Evolutionary conservation across 2,113 vertebrate genomes (phyloP).

Genomic region (Tretioscincus oriximinensis): DNA sequence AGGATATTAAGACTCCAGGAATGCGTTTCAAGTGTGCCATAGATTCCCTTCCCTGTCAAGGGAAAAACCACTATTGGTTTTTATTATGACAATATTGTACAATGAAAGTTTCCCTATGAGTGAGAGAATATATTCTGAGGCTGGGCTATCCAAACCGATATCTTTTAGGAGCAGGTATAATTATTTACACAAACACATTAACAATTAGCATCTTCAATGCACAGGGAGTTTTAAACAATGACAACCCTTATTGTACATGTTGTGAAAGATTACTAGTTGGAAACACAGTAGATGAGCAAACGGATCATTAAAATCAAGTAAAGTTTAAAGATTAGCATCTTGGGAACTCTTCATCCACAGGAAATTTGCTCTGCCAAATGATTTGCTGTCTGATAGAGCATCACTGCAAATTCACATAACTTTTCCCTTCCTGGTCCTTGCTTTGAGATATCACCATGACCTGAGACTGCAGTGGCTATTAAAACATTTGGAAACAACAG

Average conservation of each 20-base stretch:
- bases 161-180: background rate
- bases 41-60: background rate
- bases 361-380: background rate
- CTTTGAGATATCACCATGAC: background rate
- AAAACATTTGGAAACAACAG: background rate
- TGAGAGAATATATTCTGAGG: background rate
- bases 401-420: too few species aligned
- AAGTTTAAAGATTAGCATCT: background rate
- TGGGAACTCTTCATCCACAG: background rate
- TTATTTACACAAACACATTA: background rate
- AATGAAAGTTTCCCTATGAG: background rate
- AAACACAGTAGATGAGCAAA: background rate
- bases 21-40: background rate
- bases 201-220: background rate
- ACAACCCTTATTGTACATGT: background rate
- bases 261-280: constrained; percentile 1
- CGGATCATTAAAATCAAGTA: background rate
- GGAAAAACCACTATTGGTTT: background rate
- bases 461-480: background rate
- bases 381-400: background rate
- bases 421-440: background rate
- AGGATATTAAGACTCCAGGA: too few species aligned
- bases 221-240: background rate
- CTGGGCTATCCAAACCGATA: background rate
- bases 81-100: background rate